Base-by-base conservation (phyloP, 2,113 vertebrate genomes). In the Cyrtonyx montezumae region DNA sequence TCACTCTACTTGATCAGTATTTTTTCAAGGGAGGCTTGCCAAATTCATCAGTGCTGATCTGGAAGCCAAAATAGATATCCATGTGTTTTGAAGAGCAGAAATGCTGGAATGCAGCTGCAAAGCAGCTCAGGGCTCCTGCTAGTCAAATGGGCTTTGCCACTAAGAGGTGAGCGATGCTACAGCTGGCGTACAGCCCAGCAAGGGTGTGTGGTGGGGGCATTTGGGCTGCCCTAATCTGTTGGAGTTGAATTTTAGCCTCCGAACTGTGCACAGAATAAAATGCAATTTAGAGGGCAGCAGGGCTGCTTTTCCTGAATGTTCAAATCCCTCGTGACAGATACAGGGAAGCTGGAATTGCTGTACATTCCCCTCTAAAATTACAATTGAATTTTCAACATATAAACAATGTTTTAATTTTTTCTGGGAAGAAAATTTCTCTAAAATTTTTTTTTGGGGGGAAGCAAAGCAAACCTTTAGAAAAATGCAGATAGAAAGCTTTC, bases 401-500 rank as follows among this genome's bases (percentile, higher is more conserved):
- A 83, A 87, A 78, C 46, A 88, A 65, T 51, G 71, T 49, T 76
- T 90, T 56, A 36, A 80, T 53, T 88, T 94, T 91, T 94, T 95
- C 45, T 63, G 32, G 14, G 53, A 36, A 79, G 70, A 90, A 91
- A 91, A 81, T 22, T 1, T 56, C n/a, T 81, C 26, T 49, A 2
- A 79, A 69, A 84, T 91, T 90, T 84, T 66, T 61, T 40, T 84
- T 66, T 61, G 13, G 3, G 48, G 1, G 21, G 91, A 85, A 83
- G 56, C 5, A 8, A 89, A 85, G 23, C 28, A 85, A 91, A 36
- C 37, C 37, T 79, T 92, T 56, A 74, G 53, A 87, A 95, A 90
- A 67, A 45, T 87, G 73, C 73, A 83, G 79, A 90, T 92, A n/a
- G 65, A 91, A 93, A 92, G 61, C 90, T 85, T 77, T 40, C 70